Conservation (phyloP, 2,797 vertebrate species). For the Potorous gilbertii region DNA sequence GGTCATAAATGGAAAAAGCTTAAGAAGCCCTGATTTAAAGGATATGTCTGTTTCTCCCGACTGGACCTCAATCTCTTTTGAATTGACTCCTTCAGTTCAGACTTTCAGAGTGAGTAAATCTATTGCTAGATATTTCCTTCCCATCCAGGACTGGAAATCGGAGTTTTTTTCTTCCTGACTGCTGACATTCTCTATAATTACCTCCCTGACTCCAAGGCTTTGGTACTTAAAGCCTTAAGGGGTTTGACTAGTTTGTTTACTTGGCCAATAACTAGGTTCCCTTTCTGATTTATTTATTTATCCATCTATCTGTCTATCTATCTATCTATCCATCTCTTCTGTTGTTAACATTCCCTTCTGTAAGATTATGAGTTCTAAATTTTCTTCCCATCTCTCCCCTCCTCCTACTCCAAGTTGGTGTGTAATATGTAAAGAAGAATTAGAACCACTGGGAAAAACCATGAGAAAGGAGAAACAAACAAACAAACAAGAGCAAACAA, state of each 20-base stretch:
- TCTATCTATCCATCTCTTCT: no score
- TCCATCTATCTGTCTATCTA: no score
- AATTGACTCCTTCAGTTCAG: neutral
- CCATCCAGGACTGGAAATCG: neutral
- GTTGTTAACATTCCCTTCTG: no score
- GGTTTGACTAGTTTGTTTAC: neutral
- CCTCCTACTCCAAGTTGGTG: no score
- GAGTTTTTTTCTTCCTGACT: neutral
- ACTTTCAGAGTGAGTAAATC: neutral
- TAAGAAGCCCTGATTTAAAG: no score
- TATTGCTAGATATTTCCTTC: neutral
- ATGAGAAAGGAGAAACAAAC: no score
- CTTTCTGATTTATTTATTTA: neutral
- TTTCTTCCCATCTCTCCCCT: no score
- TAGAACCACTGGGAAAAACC: no score
- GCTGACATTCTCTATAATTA: neutral
- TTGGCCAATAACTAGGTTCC: neutral
- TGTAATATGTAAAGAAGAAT: no score
- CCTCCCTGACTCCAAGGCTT: neutral
- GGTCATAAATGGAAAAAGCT: no score
- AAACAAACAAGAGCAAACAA: no score
- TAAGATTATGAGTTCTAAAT: no score
- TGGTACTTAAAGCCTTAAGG: neutral
- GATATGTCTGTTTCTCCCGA: neutral
- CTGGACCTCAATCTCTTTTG: neutral